Percentiles rank a stretch among this genome's conserved stretches.
These are phyloP conservation scores for Tyrannus savana DNA, from an alignment of 2,113 vertebrate species.

Conservation along the genomic window DNA sequence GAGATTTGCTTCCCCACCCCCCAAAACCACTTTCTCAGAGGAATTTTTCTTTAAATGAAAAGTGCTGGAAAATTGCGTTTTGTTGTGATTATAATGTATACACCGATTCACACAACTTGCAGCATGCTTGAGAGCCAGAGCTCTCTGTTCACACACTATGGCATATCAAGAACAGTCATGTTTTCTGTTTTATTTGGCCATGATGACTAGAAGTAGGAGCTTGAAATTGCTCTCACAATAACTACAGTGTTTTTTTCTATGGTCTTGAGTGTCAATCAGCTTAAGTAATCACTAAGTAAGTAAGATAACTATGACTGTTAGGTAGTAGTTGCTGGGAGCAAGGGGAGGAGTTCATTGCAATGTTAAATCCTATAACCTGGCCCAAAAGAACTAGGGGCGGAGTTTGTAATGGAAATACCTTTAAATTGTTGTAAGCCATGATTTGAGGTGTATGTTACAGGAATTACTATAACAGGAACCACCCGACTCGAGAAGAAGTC, in stretches of 20 bases:
- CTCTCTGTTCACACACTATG: neutral
- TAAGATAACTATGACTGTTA: neutral
- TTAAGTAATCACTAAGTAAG: neutral
- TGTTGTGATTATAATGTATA: neutral
- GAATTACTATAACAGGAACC: neutral
- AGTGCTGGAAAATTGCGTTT: conserved; percentile 23
- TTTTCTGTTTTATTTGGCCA: neutral
- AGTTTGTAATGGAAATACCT: neutral
- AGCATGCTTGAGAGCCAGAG: neutral
- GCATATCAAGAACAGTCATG: neutral
- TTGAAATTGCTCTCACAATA: neutral
- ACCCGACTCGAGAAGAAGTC: neutral
- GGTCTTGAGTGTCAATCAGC: neutral
- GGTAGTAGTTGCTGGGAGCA: neutral
- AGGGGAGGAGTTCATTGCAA: neutral
- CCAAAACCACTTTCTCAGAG: neutral
- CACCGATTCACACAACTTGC: neutral
- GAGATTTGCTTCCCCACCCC: accelerated
- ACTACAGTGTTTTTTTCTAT: neutral
- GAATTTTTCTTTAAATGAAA: neutral
- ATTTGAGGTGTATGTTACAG: neutral
- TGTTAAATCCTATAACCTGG: neutral
- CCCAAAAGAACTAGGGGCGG: neutral
- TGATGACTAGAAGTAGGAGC: neutral
- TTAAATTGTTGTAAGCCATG: neutral